These are phyloP conservation scores for Callocephalon fimbriatum DNA, from an alignment of 2,113 vertebrate genomes.

Conservation along the genomic window DNA sequence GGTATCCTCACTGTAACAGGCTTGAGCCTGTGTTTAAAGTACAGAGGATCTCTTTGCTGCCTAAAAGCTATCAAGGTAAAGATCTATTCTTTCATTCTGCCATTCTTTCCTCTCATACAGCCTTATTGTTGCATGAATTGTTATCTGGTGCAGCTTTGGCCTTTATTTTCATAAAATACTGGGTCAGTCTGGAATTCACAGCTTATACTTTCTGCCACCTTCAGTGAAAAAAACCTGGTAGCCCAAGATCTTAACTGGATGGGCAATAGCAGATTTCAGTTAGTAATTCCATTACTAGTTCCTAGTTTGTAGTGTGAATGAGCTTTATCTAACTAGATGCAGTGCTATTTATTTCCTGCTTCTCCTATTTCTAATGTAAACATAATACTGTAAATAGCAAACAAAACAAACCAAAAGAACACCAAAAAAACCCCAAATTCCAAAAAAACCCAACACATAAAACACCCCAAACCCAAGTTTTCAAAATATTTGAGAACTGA, in stretches of 20 bases:
- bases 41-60: not conserved
- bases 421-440: not conserved
- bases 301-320: not conserved
- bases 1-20: not conserved
- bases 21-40: not conserved
- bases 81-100: not conserved
- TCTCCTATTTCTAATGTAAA: not conserved
- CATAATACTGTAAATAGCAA: not conserved
- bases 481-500: not conserved
- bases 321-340: not conserved
- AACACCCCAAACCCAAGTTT: not conserved
- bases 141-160: not conserved
- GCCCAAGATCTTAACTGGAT: not conserved
- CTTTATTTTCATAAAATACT: not conserved
- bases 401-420: not conserved
- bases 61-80: not conserved
- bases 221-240: not conserved
- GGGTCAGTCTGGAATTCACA: not conserved
- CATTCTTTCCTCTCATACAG: not conserved
- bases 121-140: not conserved
- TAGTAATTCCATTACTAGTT: not conserved
- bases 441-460: not conserved
- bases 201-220: not conserved
- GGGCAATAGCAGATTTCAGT: not conserved
- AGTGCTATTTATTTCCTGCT: not conserved